Conservation (phyloP, 2,888 invertebrate species). For the Nemapogon koenigi region DNA sequence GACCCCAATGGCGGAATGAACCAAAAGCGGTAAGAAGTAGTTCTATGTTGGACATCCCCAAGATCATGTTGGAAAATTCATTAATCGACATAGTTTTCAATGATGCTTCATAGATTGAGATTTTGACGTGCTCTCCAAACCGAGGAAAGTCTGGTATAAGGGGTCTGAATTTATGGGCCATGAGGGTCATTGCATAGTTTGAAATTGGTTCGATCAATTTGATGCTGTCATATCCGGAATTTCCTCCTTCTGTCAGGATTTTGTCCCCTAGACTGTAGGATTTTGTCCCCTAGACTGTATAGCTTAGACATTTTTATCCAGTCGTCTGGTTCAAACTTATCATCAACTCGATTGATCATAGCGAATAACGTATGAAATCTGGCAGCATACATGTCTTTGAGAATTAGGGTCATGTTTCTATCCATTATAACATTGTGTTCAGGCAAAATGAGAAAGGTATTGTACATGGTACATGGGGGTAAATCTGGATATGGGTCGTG, state of each 20-base stretch:
- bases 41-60: neutral
- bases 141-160: neutral
- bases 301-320: neutral
- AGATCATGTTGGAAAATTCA: neutral
- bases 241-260: neutral
- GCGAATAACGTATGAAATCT: neutral
- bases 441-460: too few species aligned
- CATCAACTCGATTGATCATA: neutral
- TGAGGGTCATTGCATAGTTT: neutral
- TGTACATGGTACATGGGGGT: too few species aligned
- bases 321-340: neutral
- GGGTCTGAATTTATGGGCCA: neutral
- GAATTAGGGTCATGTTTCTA: neutral
- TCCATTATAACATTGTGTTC: neutral
- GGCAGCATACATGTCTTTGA: neutral
- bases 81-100: neutral
- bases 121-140: neutral
- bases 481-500: too few species aligned
- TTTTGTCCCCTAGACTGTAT: neutral
- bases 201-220: neutral
- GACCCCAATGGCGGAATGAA: slow-evolving; percentile 5
- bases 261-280: neutral
- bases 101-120: neutral
- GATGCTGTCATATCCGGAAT: neutral
- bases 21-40: neutral